A percentile compares a stretch with the other conserved stretches of the same genome.
phyloP scores from a whole-genome alignment of 2,888 invertebrate genomes.

The Callinectes sapidus region DNA sequence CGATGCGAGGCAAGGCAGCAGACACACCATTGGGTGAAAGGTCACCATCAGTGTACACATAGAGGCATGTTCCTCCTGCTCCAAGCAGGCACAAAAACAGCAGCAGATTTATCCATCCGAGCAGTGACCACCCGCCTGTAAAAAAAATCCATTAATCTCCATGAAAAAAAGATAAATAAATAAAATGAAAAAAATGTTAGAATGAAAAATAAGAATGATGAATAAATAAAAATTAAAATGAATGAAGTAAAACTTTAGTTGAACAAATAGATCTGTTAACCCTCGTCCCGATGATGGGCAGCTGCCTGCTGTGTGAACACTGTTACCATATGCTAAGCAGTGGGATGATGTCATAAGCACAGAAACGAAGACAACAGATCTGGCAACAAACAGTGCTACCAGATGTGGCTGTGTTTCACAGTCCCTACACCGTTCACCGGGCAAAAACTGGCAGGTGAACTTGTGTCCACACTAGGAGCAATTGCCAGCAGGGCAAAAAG shows the following conservation, averaged over 20 bases:
- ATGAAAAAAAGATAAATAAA: neutral
- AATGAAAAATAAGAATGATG: neutral
- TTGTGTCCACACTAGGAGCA: too few relatives aligned
- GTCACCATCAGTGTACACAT: conserved; percentile 65
- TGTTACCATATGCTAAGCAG: too few relatives aligned
- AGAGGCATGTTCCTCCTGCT: conserved; percentile 44
- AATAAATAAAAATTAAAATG: neutral
- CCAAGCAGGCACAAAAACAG: conserved; percentile 56
- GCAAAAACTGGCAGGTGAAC: too few relatives aligned
- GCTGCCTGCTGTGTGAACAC: too few relatives aligned
- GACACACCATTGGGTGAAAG: conserved; percentile 48
- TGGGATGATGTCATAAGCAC: too few relatives aligned
- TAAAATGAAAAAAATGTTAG: neutral
- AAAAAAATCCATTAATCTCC: neutral
- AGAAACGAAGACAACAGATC: too few relatives aligned
- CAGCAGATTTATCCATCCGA: conserved; percentile 58
- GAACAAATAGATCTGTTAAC: too few relatives aligned
- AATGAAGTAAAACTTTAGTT: neutral
- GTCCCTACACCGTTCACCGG: too few relatives aligned
- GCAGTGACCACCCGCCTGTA: conserved; percentile 51
- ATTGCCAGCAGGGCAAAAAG: too few relatives aligned
- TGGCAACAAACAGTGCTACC: too few relatives aligned
- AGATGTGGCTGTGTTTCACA: too few relatives aligned
- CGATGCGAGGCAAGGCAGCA: conserved; percentile 56
- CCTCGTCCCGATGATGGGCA: too few relatives aligned